A percentile compares a stretch with the other conserved stretches of the same genome.
Evolutionary conservation across 2,113 vertebrate species (phyloP).

Genomic region (Verasper variegatus): DNA sequence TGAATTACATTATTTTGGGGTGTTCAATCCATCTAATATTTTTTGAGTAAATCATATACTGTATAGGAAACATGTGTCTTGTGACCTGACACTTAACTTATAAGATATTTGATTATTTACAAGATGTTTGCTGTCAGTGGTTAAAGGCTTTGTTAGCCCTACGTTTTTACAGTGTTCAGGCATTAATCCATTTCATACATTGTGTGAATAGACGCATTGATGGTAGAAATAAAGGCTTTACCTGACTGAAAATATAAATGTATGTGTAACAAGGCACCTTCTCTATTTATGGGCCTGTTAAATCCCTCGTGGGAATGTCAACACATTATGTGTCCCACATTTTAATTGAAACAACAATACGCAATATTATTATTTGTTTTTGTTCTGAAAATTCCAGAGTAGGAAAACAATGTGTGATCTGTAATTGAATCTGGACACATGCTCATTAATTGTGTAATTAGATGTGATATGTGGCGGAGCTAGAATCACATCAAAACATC

Average conservation of each 20-base stretch:
- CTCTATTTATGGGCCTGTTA: conserved; percentile 37
- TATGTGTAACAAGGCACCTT: conserved; percentile 32
- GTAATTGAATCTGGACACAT: conserved; percentile 46
- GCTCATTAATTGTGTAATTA: conserved; percentile 61
- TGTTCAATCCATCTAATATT: neutral
- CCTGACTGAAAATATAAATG: conserved; percentile 3
- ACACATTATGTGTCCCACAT: conserved; percentile 31
- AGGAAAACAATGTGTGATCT: conserved; percentile 51
- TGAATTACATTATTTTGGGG: neutral
- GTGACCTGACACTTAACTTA: no score
- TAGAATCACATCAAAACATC: conserved; percentile 57
- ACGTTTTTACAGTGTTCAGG: conserved; percentile 10
- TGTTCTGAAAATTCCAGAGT: conserved; percentile 20
- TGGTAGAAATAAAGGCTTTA: conserved; percentile 48
- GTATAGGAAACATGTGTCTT: no score
- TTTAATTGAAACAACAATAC: conserved; percentile 50
- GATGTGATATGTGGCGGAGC: conserved; percentile 37
- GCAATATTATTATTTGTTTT: conserved; percentile 40
- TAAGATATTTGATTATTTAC: no score
- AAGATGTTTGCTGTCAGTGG: neutral
- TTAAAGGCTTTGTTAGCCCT: neutral
- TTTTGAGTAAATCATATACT: neutral
- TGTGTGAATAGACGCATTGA: conserved; percentile 11
- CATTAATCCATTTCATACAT: conserved; percentile 5
- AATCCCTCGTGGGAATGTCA: conserved; percentile 52